Conservation (phyloP, 2,888 invertebrate genomes). For the Lordiphosa fenestrarum region DNA sequence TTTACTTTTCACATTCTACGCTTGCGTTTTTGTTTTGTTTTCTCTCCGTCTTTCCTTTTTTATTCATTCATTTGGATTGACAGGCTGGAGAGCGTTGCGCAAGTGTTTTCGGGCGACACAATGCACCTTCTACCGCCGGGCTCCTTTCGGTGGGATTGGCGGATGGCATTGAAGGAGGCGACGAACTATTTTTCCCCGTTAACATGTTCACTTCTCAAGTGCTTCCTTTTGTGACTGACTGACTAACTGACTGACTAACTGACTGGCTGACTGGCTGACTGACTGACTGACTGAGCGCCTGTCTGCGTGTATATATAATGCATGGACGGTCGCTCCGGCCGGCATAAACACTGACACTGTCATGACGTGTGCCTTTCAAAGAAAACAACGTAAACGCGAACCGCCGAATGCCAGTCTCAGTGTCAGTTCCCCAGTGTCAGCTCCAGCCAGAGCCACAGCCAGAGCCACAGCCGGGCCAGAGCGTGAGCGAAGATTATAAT, state of each 20-base stretch:
- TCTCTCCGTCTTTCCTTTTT: not conserved
- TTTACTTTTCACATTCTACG: slow-evolving; percentile 13
- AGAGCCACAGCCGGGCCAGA: slow-evolving; percentile 26
- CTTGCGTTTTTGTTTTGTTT: slow-evolving; percentile 14
- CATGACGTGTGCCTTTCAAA: slow-evolving; percentile 67
- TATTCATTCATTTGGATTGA: slow-evolving; percentile 46
- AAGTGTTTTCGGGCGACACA: slow-evolving; percentile 68
- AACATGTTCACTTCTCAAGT: slow-evolving; percentile 68
- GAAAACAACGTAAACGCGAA: slow-evolving; percentile 49
- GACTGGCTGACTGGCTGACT: slow-evolving; percentile 30
- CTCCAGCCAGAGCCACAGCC: slow-evolving; percentile 26
- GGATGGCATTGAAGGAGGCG: slow-evolving; percentile 53
- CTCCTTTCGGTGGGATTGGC: slow-evolving; percentile 6
- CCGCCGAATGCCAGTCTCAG: slow-evolving; percentile 49
- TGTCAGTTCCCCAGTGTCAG: slow-evolving; percentile 20
- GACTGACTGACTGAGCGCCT: slow-evolving; percentile 43
- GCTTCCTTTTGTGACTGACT: slow-evolving; percentile 58
- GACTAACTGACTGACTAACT: slow-evolving; percentile 17
- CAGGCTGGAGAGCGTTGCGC: slow-evolving; percentile 59
- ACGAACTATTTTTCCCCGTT: slow-evolving; percentile 69
- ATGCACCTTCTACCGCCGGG: slow-evolving; percentile 29
- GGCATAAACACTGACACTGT: slow-evolving; percentile 65
- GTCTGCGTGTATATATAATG: slow-evolving; percentile 53
- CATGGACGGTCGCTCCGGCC: slow-evolving; percentile 47
- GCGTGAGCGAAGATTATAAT: slow-evolving; percentile 57